Evolutionary conservation across 2,888 invertebrate genomes (phyloP).

Genomic region (Bruchidius siliquastri): DNA sequence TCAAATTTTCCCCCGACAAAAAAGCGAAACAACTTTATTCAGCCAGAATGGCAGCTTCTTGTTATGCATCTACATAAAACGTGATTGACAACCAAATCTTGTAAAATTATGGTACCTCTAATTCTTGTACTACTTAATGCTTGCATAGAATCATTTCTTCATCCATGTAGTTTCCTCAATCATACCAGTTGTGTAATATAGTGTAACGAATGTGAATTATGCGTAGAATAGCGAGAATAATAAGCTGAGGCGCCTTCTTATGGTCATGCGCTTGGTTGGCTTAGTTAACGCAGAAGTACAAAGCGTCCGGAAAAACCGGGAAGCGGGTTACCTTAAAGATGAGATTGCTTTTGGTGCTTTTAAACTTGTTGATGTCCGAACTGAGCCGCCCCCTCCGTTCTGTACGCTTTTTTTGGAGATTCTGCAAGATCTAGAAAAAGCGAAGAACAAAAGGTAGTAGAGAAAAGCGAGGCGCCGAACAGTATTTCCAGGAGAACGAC

Average conservation of each 20-base stretch:
- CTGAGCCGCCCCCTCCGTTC: slow-evolving; percentile 95
- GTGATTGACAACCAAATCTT: no score
- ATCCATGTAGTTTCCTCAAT: neutral
- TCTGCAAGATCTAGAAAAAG: slow-evolving; percentile 98
- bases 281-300: slow-evolving; percentile 33
- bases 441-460: slow-evolving; percentile 83
- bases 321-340: slow-evolving; percentile 90
- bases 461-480: slow-evolving; percentile 50
- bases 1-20: no score
- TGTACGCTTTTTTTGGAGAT: slow-evolving; percentile 98
- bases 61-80: no score
- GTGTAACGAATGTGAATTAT: neutral
- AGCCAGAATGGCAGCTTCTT: no score
- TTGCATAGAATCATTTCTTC: neutral
- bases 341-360: slow-evolving; percentile 96
- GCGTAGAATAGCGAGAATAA: neutral
- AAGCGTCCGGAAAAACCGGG: slow-evolving; percentile 48
- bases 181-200: neutral
- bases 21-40: no score
- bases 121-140: no score
- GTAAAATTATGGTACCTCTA: no score
- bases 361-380: slow-evolving; percentile 89
- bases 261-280: slow-evolving; percentile 38
- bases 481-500: slow-evolving; percentile 45
- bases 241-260: slow-evolving; percentile 47